Evolutionary conservation across 2,888 invertebrate genomes (phyloP).

Genomic region (Stenurella melanura): DNA sequence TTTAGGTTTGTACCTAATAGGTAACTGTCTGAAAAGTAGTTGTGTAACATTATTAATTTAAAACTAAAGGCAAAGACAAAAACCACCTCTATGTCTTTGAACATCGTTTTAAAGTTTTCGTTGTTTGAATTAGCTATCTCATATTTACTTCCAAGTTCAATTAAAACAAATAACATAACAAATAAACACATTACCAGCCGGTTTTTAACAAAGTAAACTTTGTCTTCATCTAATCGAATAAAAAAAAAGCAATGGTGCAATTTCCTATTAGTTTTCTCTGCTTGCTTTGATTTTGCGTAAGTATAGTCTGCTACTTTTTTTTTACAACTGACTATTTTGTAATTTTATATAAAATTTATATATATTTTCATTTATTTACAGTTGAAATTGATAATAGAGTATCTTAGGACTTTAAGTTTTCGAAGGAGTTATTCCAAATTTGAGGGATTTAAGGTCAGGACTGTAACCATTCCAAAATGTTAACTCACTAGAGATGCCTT

Average conservation of each 20-base stretch:
- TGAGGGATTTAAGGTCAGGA: constrained; percentile 5
- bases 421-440: constrained; percentile 13
- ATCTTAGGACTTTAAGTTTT: constrained; percentile 22
- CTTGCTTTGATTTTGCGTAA: constrained; percentile 34
- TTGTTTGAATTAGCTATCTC: constrained; percentile 8
- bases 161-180: constrained; percentile 13
- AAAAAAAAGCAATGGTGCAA: constrained; percentile 43
- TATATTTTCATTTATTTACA: constrained; percentile 42
- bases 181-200: constrained; percentile 11
- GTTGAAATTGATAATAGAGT: constrained; percentile 28
- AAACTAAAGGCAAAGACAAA: constrained; percentile 55
- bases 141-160: constrained; percentile 20
- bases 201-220: constrained; percentile 6
- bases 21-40: no score
- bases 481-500: neutral
- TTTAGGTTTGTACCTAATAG: no score
- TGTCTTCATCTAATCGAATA: constrained; percentile 3
- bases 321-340: constrained; percentile 39
- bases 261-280: constrained; percentile 43
- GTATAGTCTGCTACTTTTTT: constrained; percentile 45
- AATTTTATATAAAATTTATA: constrained; percentile 49
- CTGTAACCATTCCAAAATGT: neutral
- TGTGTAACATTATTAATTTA: constrained; percentile 35
- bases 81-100: constrained; percentile 55
- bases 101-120: constrained; percentile 41